Conservation (phyloP, 2,113 vertebrate genomes). For the Neolamprologus sp. region DNA sequence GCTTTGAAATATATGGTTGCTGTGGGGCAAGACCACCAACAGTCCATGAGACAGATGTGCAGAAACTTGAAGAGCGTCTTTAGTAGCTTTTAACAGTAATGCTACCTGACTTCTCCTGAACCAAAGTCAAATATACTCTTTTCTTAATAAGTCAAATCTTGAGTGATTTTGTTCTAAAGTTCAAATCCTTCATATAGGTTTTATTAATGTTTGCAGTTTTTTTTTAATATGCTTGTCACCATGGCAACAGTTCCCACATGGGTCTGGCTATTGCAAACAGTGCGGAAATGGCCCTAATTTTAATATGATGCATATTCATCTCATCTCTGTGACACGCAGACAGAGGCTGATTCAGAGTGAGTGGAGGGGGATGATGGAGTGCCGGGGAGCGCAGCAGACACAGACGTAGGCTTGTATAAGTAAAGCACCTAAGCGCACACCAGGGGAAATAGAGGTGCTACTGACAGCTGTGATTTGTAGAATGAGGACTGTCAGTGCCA, state of each 20-base stretch:
- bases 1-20: background rate
- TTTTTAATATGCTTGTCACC: background rate
- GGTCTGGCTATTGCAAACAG: background rate
- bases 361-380: background rate
- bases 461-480: background rate
- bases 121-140: background rate
- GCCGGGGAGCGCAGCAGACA: background rate
- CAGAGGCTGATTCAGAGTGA: background rate
- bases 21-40: background rate
- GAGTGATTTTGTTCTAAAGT: background rate
- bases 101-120: background rate
- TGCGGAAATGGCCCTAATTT: slow-evolving; percentile 11
- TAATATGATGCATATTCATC: slow-evolving; percentile 39
- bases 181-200: background rate
- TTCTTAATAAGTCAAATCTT: background rate
- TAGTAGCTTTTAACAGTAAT: background rate
- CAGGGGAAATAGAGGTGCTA: background rate
- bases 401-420: background rate
- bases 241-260: slow-evolving; percentile 11
- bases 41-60: background rate
- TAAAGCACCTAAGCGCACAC: background rate
- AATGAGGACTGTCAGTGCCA: background rate
- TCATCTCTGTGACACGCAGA: background rate
- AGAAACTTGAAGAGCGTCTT: background rate
- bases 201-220: background rate